Evolutionary conservation across 2,888 invertebrate species (phyloP).

Genomic region (Dermolepida albohirtum): DNA sequence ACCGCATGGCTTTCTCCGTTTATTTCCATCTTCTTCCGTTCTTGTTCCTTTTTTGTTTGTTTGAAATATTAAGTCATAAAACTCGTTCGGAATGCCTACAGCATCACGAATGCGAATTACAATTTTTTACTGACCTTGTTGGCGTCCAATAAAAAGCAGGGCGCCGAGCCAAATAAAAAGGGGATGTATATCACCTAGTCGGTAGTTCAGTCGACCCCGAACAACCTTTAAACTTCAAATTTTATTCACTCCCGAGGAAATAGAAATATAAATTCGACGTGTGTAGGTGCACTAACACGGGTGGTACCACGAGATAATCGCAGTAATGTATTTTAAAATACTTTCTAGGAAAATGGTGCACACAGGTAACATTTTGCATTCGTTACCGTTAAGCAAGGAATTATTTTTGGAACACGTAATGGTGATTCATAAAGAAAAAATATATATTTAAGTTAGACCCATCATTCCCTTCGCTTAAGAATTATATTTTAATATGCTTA

Average conservation of each 20-base stretch:
- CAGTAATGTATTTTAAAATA: constrained; percentile 18
- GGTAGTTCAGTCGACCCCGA: constrained; percentile 24
- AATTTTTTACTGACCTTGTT: constrained; percentile 27
- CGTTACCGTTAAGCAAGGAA: no score
- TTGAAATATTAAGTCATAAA: constrained; percentile 35
- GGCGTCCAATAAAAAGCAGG: constrained; percentile 29
- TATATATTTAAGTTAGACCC: no score
- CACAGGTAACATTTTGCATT: not conserved
- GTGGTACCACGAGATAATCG: constrained; percentile 11
- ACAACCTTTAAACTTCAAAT: constrained; percentile 34
- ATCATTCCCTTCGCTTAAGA: no score
- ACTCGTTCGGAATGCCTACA: constrained; percentile 30
- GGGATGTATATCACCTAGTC: constrained; percentile 28
- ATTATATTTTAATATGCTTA: no score
- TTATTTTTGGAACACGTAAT: no score
- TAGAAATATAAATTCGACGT: constrained; percentile 30
- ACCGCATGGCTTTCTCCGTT: constrained; percentile 2
- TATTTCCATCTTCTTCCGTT: not conserved
- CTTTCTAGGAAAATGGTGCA: not conserved
- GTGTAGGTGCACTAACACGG: not conserved
- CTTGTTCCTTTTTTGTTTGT: not conserved
- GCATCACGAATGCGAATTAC: constrained; percentile 34
- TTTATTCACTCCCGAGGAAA: constrained; percentile 32
- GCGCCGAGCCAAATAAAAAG: constrained; percentile 30
- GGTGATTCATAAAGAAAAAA: no score